Percentiles rank a stretch among this genome's conserved stretches.
These are phyloP conservation scores for Eupithecia abbreviata DNA, from an alignment of 2,888 invertebrate species.

Conservation along the genomic window DNA sequence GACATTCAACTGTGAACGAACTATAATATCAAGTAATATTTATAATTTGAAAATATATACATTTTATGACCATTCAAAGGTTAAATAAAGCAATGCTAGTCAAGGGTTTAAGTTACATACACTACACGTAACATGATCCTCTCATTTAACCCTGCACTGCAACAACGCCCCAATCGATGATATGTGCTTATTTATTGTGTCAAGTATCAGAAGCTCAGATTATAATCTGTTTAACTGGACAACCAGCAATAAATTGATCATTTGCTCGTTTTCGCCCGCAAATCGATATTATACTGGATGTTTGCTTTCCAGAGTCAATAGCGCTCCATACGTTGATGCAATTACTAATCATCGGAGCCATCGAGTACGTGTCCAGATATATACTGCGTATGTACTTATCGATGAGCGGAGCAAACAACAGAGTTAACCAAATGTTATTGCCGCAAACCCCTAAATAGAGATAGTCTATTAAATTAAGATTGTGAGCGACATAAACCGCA, in stretches of 20 bases:
- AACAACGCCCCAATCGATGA: slow-evolving; percentile 7
- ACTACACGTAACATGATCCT: not conserved
- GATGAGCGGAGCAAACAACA: slow-evolving; percentile 18
- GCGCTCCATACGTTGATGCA: slow-evolving; percentile 21
- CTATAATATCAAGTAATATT: not conserved
- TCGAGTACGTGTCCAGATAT: no score
- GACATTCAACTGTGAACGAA: not conserved
- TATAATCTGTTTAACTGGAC: slow-evolving; percentile 27
- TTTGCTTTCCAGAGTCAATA: slow-evolving; percentile 23
- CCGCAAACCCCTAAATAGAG: slow-evolving; percentile 15
- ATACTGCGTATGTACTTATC: no score
- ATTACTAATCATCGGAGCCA: slow-evolving; percentile 25
- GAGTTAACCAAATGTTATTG: slow-evolving; percentile 25
- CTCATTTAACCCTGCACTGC: not conserved
- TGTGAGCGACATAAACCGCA: slow-evolving; percentile 24
- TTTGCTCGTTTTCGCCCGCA: slow-evolving; percentile 22
- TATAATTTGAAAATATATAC: not conserved
- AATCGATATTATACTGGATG: slow-evolving; percentile 28
- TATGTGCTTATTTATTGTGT: slow-evolving; percentile 11
- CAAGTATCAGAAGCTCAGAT: slow-evolving; percentile 23
- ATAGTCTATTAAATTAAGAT: slow-evolving; percentile 28
- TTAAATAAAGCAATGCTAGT: not conserved
- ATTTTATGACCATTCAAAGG: not conserved
- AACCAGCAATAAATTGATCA: slow-evolving; percentile 27
- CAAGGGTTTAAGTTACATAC: not conserved